Base-by-base conservation (phyloP, 1,140 invertebrate species). In the Drosophila persimilis region DNA sequence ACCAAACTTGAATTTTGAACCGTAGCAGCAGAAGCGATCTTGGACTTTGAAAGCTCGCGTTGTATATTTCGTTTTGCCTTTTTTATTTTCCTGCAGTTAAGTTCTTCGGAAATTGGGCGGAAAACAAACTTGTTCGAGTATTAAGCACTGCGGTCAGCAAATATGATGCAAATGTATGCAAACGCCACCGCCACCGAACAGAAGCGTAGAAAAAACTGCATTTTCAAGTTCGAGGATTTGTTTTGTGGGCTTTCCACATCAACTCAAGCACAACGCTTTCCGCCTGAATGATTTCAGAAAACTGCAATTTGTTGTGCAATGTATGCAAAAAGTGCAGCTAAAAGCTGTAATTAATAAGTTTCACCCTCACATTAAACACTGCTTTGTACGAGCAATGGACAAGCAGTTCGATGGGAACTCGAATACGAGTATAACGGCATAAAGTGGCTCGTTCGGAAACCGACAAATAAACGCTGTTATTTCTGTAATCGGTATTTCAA, bases 171-270 rank as follows among this genome's bases (percentile, higher is more conserved):
- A 43, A 20, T 47, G 17, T 31, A 15, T n/a, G 31, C 6, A 26
- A 54, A 20, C 52, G 39, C 31, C 17, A 39, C 11, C 11, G 13
- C 31, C 17, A 39, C 11, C 35, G 13, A 39, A 39, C 11, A 39
- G 35, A 39, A 11, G 3, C 35, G 35, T 39, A 13, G n/a, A 48
- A 48, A 13, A 22, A 48, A 60, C 48, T 75, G 50, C 64, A 53
- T 9, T 75, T 76, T 84, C 81, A 86, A 70, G 81, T 84, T 84
- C 64, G 60, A 73, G 61, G 58, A 55, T 59, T 39, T 29, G 29
- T 50, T 48, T 43, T 52, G 65, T 72, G 52, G 20, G 47, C 75
- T 61, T 85, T 63, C 11, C 35, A 39, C 35, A 39, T 2, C 35
- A 31, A 76, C 55, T 84, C 66, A 67, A 58, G 80, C 80, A 45